A percentile compares a stretch with the other conserved stretches of the same genome.
phyloP scores from a whole-genome alignment of 2,888 invertebrate species.

The Liodrosophila aerea region DNA sequence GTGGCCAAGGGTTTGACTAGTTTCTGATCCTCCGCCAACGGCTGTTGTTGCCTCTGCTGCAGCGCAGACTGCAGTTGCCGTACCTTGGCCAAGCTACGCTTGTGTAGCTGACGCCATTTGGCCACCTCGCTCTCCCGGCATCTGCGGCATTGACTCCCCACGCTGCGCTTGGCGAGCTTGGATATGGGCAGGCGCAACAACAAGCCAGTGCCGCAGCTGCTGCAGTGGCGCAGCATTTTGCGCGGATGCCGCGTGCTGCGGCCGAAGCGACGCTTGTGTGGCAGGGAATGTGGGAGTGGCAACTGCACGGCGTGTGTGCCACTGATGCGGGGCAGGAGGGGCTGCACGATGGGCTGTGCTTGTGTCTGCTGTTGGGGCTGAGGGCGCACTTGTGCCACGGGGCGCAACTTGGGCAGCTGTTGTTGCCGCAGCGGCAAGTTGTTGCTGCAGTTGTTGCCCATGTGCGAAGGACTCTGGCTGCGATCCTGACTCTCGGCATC shows the following conservation, averaged over 20 bases:
- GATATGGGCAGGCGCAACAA: conserved; percentile 46
- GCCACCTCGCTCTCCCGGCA: conserved; percentile 60
- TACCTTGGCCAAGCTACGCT: conserved; percentile 54
- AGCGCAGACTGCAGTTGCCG: conserved; percentile 38
- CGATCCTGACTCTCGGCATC: conserved; percentile 79
- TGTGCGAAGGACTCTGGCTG: conserved; percentile 72
- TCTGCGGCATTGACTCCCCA: conserved; percentile 60
- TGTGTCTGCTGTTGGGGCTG: conserved; percentile 32
- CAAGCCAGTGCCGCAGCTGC: conserved; percentile 58
- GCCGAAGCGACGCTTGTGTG: conserved; percentile 49
- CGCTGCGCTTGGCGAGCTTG: conserved; percentile 25
- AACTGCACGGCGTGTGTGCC: conserved; percentile 3
- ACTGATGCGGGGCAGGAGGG: too few species aligned
- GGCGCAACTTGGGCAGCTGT: conserved; percentile 48
- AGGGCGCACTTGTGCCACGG: conserved; percentile 62
- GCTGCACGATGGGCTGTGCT: too few species aligned
- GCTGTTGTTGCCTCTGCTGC: conserved; percentile 1
- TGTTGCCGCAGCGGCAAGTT: conserved; percentile 53
- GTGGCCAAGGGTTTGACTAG: conserved; percentile 35
- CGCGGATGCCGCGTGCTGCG: conserved; percentile 28
- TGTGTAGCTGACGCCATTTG: conserved; percentile 61
- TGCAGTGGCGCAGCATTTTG: conserved; percentile 65
- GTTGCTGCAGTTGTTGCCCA: conserved; percentile 68
- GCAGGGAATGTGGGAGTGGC: conserved; percentile 29
- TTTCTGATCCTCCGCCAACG: conserved; percentile 8